phyloP scores from a whole-genome alignment of 2,888 invertebrate species.

The Lasiommata megera region DNA sequence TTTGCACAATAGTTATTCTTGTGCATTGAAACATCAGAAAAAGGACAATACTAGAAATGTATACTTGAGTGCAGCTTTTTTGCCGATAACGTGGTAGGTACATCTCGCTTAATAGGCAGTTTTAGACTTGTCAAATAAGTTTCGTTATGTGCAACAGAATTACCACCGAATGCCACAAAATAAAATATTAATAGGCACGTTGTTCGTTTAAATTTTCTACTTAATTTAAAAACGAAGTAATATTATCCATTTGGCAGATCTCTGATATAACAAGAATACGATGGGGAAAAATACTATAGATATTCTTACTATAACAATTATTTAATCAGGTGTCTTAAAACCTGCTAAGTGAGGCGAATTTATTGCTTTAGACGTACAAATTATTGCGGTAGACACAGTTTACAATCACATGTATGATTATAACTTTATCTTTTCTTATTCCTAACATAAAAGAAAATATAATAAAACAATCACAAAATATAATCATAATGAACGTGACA shows the following conservation, averaged over 20 bases:
- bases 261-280: constrained; percentile 23
- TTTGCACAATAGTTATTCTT: too few species aligned
- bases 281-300: constrained; percentile 37
- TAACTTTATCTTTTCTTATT: constrained; percentile 23
- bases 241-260: not conserved
- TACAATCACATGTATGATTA: constrained; percentile 28
- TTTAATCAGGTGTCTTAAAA: constrained; percentile 38
- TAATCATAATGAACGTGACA: constrained; percentile 4
- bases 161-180: not conserved
- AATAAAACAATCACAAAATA: constrained; percentile 11
- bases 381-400: constrained; percentile 48
- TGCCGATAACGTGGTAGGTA: too few species aligned
- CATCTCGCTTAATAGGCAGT: too few species aligned
- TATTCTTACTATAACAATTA: constrained; percentile 33
- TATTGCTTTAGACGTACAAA: constrained; percentile 56
- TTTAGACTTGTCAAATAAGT: too few species aligned
- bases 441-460: constrained; percentile 8
- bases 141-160: too few species aligned
- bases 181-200: constrained; percentile 1
- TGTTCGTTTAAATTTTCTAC: not conserved
- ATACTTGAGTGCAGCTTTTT: too few species aligned
- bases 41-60: too few species aligned
- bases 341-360: constrained; percentile 50
- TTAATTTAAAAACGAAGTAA: not conserved
- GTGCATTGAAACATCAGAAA: too few species aligned